Evolutionary conservation across 2,797 vertebrate genomes (phyloP), one percentile per base, ranked within the genome.

Genomic region (Spinus pinus): DNA sequence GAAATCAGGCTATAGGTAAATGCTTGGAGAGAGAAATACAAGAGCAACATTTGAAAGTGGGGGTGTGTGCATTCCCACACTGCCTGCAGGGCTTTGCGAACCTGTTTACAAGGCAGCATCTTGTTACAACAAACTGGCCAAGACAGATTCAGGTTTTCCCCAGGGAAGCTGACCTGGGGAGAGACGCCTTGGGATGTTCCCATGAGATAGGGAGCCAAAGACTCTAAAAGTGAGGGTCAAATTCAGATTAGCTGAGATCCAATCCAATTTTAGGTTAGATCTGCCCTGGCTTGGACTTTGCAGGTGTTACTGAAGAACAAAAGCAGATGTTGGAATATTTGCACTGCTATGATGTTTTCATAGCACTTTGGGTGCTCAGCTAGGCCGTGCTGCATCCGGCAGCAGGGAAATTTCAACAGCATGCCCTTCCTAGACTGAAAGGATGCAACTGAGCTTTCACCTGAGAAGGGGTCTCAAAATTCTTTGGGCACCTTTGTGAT

Each of bases 41-140:
- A 47, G 35, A 83, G 14, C 27, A 51, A 6, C 2, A 2, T 4
- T 60, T 37, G 16, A 33, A 82, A 31, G 14, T n/a, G 25, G 7
- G 33, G 0, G 3, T n/a, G 3, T 28, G 56, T n/a, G 10, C 33
- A 8, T 72, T 83, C 20, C n/a, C 6, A 25, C 0, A 1, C 28
- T 61, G 58, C 47, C 66, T 84, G 66, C 50, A 81, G 73, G 47
- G 54, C 60, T 94, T 82, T 79, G 69, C 66, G 89, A 84, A 54
- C 17, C 51, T 84, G 9, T 61, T 37, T 75, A 33, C 17, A 47
- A 78, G 53, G 33, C 22, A 53, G 37, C 44, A 61, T 54, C 62
- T 84, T 35, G 15, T n/a, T 33, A 21, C 6, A 42, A 75, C 35
- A 61, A 86, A 79, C 25, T 41, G 54, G 3, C 25, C 17, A 25